These are phyloP conservation scores for Phylloscopus whistleri DNA, from an alignment of 2,113 vertebrate genomes.

Conservation along the genomic window DNA sequence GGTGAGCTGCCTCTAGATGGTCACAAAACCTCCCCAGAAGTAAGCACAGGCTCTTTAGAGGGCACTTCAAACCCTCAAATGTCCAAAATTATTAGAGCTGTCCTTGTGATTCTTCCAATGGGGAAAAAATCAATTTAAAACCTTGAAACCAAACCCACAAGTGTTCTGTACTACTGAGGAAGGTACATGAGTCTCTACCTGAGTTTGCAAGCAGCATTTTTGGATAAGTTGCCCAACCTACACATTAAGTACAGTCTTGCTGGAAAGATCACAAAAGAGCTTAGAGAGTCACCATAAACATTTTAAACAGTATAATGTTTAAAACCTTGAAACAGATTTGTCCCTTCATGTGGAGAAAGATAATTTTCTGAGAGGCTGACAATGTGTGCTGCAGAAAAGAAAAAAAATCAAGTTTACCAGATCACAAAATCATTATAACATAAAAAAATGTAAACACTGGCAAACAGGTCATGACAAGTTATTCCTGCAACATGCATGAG, in stretches of 20 bases:
- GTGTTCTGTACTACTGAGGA: neutral
- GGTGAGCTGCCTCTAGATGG: neutral
- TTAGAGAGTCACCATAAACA: neutral
- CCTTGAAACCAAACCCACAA: neutral
- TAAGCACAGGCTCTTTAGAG: neutral
- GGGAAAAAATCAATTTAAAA: neutral
- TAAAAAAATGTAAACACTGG: slow-evolving; percentile 7
- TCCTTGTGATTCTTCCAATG: neutral
- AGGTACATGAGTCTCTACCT: neutral
- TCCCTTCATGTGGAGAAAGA: neutral
- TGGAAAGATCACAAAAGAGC: neutral
- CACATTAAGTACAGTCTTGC: neutral
- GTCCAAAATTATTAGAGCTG: neutral
- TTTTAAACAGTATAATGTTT: neutral
- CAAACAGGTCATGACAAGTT: slow-evolving; percentile 14
- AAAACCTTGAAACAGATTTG: neutral
- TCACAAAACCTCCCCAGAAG: neutral
- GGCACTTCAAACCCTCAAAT: neutral
- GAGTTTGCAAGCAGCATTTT: neutral
- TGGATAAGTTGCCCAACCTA: neutral
- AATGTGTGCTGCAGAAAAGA: neutral
- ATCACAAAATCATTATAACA: neutral
- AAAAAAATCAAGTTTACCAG: neutral
- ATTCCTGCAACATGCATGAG: neutral
- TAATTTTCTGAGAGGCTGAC: neutral